Evolutionary conservation across 2,113 vertebrate genomes (phyloP).

Genomic region (Pontoporia blainvillei): DNA sequence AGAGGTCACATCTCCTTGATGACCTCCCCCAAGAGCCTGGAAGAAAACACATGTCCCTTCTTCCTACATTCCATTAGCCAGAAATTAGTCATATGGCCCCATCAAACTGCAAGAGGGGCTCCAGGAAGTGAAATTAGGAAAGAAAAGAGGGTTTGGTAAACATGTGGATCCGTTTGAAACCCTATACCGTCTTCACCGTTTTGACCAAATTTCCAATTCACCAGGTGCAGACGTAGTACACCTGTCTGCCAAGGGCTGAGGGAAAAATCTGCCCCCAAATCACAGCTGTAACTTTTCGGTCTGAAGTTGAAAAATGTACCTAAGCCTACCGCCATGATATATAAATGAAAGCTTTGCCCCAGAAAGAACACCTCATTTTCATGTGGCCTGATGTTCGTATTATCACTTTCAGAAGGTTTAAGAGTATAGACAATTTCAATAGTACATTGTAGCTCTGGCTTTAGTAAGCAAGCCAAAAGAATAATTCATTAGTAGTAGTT

Average conservation of each 20-base stretch:
- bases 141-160: not conserved
- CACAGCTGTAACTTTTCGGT: not conserved
- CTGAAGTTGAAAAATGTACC: not conserved
- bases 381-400: not conserved
- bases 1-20: not conserved
- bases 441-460: not conserved
- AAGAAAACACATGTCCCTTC: not conserved
- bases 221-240: not conserved
- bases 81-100: not conserved
- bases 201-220: not conserved
- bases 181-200: not conserved
- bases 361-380: not conserved
- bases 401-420: not conserved
- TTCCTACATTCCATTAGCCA: not conserved
- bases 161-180: not conserved
- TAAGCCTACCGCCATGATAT: not conserved
- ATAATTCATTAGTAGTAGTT: not conserved
- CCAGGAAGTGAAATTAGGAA: not conserved
- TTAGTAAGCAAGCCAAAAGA: conserved; percentile 31
- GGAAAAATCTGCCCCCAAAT: not conserved
- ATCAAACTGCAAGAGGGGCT: not conserved
- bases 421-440: not conserved
- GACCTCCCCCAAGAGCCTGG: not conserved
- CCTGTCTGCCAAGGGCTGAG: not conserved
- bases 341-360: not conserved